Conservation (phyloP, 2,113 vertebrate species). For the Redunca redunca region DNA sequence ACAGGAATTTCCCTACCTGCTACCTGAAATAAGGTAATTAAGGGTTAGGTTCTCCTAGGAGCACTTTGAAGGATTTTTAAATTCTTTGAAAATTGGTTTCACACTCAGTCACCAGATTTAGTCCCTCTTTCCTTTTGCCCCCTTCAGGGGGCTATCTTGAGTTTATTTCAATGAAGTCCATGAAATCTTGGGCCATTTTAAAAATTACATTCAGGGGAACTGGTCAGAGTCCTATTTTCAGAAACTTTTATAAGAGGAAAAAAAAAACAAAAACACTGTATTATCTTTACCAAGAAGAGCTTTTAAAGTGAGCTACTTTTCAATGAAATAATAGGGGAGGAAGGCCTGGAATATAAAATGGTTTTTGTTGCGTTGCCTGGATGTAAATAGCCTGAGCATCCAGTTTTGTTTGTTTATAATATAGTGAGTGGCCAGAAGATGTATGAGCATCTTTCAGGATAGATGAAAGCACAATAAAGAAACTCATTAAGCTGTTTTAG, state of each 20-base stretch:
- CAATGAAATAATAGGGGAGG: neutral
- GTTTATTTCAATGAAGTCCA: neutral
- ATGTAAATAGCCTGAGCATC: neutral
- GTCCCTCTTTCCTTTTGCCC: neutral
- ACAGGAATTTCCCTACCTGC: slow-evolving; percentile 48
- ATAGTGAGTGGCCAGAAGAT: neutral
- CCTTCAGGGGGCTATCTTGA: neutral
- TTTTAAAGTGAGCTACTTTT: neutral
- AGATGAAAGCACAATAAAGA: neutral
- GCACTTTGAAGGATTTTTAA: neutral
- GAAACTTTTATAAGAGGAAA: neutral
- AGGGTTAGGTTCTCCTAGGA: slow-evolving; percentile 52
- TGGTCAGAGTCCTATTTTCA: neutral
- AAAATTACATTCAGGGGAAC: neutral
- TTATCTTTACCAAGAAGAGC: neutral
- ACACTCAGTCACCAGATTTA: neutral
- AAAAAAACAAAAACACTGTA: neutral
- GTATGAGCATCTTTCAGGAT: neutral
- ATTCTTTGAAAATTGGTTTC: slow-evolving; percentile 56
- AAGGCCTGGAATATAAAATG: neutral
- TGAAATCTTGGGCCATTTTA: neutral
- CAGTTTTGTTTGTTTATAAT: neutral
- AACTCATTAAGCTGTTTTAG: neutral
- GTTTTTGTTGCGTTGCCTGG: neutral
- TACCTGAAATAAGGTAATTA: slow-evolving; percentile 66